Conservation (phyloP, 2,888 invertebrate genomes). For the Mechanitis mazaeus region DNA sequence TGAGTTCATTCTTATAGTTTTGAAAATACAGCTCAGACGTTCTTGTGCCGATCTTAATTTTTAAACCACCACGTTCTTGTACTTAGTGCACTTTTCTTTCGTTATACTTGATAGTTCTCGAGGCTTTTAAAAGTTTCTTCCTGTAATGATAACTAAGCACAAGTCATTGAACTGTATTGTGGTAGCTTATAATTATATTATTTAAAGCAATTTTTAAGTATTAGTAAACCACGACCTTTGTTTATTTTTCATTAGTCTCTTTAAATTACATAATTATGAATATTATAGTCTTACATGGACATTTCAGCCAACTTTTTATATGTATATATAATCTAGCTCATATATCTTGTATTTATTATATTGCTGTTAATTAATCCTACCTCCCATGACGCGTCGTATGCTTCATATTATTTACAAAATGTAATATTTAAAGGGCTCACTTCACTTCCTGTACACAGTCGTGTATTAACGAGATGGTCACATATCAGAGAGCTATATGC, state of each 20-base stretch:
- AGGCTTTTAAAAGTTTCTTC: background rate
- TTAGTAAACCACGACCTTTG: too few relatives aligned
- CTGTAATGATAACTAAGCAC: background rate
- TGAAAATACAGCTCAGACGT: slow-evolving; percentile 8
- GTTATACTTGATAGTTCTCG: background rate
- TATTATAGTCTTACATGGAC: too few relatives aligned
- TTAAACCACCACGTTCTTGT: slow-evolving; percentile 1
- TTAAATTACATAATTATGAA: too few relatives aligned
- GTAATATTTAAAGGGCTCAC: too few relatives aligned
- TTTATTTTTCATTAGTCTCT: too few relatives aligned
- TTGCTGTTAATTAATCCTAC: too few relatives aligned
- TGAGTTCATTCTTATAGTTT: slow-evolving; percentile 11
- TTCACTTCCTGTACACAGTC: slow-evolving; percentile 1
- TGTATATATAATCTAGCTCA: too few relatives aligned
- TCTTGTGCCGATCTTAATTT: background rate
- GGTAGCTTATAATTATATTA: too few relatives aligned
- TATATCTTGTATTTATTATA: too few relatives aligned
- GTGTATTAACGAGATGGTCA: slow-evolving; percentile 15
- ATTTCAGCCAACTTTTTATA: too few relatives aligned
- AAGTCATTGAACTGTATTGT: too few relatives aligned
- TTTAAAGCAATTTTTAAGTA: too few relatives aligned
- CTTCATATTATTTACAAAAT: slow-evolving; percentile 23
- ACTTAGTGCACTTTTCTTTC: slow-evolving; percentile 1
- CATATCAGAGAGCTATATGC: slow-evolving; percentile 8
- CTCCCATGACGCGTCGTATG: slow-evolving; percentile 2